Percentiles rank a stretch among this genome's conserved stretches.
Evolutionary conservation across 2,888 invertebrate genomes (phyloP).

Genomic region (Perdita meconis): DNA sequence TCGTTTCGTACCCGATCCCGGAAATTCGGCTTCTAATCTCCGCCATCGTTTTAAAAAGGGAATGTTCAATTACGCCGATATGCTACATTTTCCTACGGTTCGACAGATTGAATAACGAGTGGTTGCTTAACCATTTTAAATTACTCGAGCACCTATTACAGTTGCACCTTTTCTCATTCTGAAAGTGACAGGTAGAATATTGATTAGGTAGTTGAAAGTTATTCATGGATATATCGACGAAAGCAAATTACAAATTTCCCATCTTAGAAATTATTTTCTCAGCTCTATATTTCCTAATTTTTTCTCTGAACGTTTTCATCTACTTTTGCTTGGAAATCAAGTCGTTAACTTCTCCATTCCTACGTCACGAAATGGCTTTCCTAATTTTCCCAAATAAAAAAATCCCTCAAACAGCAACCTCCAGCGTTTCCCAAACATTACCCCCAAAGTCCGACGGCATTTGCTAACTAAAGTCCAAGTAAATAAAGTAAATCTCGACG

Average conservation of each 20-base stretch:
- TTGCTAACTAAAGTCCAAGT: neutral
- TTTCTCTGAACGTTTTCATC: too few relatives aligned
- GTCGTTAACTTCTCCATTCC: too few relatives aligned
- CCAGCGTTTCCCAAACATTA: neutral
- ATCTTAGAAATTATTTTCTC: too few relatives aligned
- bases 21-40: constrained; percentile 22
- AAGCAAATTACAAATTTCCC: too few relatives aligned
- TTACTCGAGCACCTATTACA: neutral
- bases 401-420: neutral
- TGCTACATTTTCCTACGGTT: neutral
- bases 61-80: neutral
- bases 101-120: too few relatives aligned
- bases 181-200: too few relatives aligned
- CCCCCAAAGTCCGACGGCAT: too few relatives aligned
- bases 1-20: constrained; percentile 36
- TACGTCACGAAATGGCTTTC: too few relatives aligned
- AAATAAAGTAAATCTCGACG: constrained; percentile 25
- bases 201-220: too few relatives aligned
- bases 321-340: too few relatives aligned
- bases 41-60: neutral
- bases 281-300: too few relatives aligned
- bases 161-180: neutral
- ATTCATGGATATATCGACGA: too few relatives aligned
- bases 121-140: neutral
- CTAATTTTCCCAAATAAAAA: neutral